Conservation (phyloP, 2,113 vertebrate species). For the Theristicus caerulescens region DNA sequence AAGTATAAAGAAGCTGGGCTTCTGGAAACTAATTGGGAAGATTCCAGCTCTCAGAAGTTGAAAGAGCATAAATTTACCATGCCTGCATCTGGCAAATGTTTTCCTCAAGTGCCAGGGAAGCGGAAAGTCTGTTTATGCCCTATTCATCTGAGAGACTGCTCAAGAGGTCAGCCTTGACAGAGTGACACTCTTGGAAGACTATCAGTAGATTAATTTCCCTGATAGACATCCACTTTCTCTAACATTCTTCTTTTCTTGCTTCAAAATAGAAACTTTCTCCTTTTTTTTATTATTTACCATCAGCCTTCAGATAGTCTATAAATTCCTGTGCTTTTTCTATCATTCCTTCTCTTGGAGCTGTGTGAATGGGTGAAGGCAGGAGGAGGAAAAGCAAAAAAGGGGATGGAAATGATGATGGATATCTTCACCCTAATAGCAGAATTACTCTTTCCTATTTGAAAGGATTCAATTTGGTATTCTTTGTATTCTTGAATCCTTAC, state of each 20-base stretch:
- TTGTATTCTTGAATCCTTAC: background rate
- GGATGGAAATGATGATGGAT: background rate
- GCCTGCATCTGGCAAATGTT: slow-evolving; percentile 30
- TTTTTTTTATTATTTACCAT: background rate
- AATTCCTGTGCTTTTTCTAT: background rate
- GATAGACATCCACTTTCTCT: background rate
- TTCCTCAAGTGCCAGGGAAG: slow-evolving; percentile 39
- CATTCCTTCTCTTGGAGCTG: background rate
- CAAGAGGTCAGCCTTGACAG: slow-evolving; percentile 35
- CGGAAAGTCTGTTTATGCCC: slow-evolving; percentile 7
- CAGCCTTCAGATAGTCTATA: background rate
- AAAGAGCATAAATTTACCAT: slow-evolving; percentile 15
- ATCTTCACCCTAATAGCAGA: background rate
- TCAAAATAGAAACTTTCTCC: background rate
- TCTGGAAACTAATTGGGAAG: slow-evolving; percentile 30
- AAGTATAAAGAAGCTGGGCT: background rate
- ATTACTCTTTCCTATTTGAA: background rate
- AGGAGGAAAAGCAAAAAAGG: background rate
- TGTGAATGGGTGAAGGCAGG: background rate
- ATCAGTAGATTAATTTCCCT: slow-evolving; percentile 1
- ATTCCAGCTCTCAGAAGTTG: slow-evolving; percentile 10
- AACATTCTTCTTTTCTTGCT: background rate
- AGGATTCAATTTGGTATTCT: background rate
- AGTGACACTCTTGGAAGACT: background rate
- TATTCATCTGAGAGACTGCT: slow-evolving; percentile 12